A percentile compares a stretch with the other conserved stretches of the same genome.
Evolutionary conservation across 37 sponge, comb jelly and placozoan genomes (phyloP).

Genomic region (Eunapius fragilis): DNA sequence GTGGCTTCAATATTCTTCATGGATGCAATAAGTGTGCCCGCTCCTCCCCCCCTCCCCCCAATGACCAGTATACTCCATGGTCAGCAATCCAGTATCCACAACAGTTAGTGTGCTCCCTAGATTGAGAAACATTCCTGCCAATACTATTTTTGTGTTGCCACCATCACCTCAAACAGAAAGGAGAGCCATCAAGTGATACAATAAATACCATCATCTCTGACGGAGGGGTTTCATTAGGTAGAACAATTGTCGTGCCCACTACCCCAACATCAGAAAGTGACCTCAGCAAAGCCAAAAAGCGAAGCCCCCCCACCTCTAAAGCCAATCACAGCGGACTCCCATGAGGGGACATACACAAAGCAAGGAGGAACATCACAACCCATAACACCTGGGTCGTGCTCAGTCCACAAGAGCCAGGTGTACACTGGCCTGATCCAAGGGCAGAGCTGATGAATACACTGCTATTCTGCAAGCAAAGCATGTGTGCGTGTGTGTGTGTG

Average conservation of each 20-base stretch:
- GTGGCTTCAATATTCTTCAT: no score
- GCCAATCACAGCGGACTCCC: neutral
- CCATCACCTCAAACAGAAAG: neutral
- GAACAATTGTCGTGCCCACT: neutral
- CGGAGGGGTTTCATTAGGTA: neutral
- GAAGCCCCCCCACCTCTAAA: neutral
- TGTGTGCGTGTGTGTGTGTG: neutral
- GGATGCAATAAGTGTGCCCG: no score
- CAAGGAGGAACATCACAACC: neutral
- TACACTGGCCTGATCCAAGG: neutral
- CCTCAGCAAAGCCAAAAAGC: neutral
- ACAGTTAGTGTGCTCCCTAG: no score
- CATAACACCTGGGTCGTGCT: neutral
- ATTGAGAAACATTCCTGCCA: no score
- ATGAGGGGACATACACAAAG: neutral
- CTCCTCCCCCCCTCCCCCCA: no score
- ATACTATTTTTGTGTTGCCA: neutral
- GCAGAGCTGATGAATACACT: neutral
- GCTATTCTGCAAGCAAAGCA: neutral
- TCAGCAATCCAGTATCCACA: neutral
- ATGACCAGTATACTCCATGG: neutral
- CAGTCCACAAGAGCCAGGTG: neutral
- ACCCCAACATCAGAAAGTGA: neutral
- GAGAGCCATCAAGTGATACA: no score
- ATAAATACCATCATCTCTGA: no score